Evolutionary conservation across 1,140 invertebrate species (phyloP), one percentile per base, ranked within the genome.

Genomic region (Scaptomyza montana): DNA sequence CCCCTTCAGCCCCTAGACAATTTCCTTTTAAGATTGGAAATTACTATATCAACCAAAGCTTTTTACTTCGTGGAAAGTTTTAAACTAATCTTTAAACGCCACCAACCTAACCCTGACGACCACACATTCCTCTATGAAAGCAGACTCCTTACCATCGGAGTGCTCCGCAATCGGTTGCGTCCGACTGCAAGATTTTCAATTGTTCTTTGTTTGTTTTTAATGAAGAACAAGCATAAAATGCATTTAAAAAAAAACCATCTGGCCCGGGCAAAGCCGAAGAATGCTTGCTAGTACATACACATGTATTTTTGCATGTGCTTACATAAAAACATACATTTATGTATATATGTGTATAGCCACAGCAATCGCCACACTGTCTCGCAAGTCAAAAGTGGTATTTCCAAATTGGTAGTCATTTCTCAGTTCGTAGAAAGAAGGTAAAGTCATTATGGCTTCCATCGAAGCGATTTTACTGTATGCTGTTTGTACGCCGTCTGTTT

Each of bases 341-440:
- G 28, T 33, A 33, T 6, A 33, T 33, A 25, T 25, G 3, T 25
- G 21, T 16, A 16, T 16, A 16, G 30, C 54, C 45, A 41, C 59
- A 65, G 54, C 65, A 74, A 86, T 78, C 82, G 82, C 82, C 82
- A 86, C 82, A 78, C 84, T 86, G 82, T 86, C 82, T 86, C 82
- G 82, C 82, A 89, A 86, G 84, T 86, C 84, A 87, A 86, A 86
- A 78, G 82, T 84, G 82, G 82, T 73, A 79, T 86, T 82, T 86
- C 77, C 67, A 86, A 86, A 86, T 86, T 86, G 82, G 82, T 87
- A 86, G 82, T 87, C 82, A 86, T 87, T 86, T 89, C 84, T 86
- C 76, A 84, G 82, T 86, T 86, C 82, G 82, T 77, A 86, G 82
- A 86, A 86, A 89, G 82, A 80, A 86, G 82, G 78, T 86, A 77